These are phyloP conservation scores for Pollenia griseotomentosa DNA, from an alignment of 2,888 invertebrate species.

Conservation along the genomic window DNA sequence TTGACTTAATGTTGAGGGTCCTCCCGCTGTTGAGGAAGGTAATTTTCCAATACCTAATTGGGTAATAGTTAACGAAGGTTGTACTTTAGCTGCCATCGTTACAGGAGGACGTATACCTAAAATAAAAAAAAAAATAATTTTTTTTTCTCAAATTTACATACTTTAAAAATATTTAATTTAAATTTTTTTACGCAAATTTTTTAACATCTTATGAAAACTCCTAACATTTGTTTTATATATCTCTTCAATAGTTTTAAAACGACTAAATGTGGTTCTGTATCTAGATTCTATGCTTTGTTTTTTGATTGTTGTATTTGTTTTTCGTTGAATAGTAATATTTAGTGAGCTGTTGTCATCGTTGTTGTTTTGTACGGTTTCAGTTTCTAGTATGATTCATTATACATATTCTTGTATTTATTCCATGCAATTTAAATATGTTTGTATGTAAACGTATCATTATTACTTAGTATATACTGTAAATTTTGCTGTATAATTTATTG, in stretches of 20 bases:
- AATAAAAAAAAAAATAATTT: conserved; percentile 16
- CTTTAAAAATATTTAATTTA: neutral
- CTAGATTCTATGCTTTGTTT: conserved; percentile 40
- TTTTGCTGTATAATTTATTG: conserved; percentile 4
- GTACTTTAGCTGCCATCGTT: conserved; percentile 83
- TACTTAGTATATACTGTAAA: conserved; percentile 22
- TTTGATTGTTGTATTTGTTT: conserved; percentile 15
- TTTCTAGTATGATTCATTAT: conserved; percentile 64
- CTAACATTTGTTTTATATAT: conserved; percentile 38
- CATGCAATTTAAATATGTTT: conserved; percentile 50
- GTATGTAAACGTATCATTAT: conserved; percentile 35
- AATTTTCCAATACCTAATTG: conserved; percentile 82
- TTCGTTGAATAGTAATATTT: conserved; percentile 10
- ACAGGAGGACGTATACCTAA: conserved; percentile 82
- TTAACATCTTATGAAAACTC: conserved; percentile 50
- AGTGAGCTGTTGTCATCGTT: conserved; percentile 32
- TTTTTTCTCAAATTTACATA: neutral
- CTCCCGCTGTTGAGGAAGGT: conserved; percentile 74
- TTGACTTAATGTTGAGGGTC: conserved; percentile 73
- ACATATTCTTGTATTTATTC: conserved; percentile 51
- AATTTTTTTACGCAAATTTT: conserved; percentile 36
- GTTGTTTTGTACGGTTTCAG: conserved; percentile 63
- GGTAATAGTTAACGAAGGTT: conserved; percentile 84
- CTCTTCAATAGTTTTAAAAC: conserved; percentile 48
- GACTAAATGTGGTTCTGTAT: conserved; percentile 46